phyloP scores from a whole-genome alignment of 2,113 vertebrate genomes.

The Benitochromis conjunctus region DNA sequence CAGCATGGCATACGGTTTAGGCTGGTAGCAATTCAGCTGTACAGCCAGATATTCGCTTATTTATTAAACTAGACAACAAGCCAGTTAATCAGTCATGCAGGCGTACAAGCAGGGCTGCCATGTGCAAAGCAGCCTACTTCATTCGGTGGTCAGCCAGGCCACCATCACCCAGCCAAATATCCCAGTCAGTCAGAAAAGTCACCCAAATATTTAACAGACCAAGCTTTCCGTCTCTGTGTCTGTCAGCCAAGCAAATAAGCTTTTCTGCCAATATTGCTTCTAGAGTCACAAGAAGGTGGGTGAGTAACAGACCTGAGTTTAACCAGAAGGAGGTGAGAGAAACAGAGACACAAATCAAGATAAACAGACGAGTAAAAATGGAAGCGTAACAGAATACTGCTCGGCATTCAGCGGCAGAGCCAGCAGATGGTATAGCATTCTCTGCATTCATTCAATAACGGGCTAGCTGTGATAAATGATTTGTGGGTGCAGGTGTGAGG shows the following conservation, averaged over 20 bases:
- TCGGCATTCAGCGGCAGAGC: not conserved
- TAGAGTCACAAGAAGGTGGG: not conserved
- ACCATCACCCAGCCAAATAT: not conserved
- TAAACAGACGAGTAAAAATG: not conserved
- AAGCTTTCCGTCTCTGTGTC: not conserved
- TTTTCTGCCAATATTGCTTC: slow-evolving; percentile 4
- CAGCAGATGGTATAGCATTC: slow-evolving; percentile 10
- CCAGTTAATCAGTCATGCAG: slow-evolving; percentile 1
- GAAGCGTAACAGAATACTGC: not conserved
- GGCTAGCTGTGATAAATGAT: not conserved
- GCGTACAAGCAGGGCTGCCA: not conserved
- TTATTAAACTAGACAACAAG: not conserved
- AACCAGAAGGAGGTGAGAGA: not conserved
- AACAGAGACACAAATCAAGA: slow-evolving; percentile 6
- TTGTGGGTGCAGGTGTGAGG: not conserved
- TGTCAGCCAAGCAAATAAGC: slow-evolving; percentile 16
- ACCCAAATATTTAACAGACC: slow-evolving; percentile 20
- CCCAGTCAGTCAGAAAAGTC: slow-evolving; percentile 19
- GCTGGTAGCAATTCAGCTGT: not conserved
- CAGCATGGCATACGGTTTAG: not conserved
- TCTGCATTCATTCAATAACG: slow-evolving; percentile 8
- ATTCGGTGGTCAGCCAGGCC: slow-evolving; percentile 16
- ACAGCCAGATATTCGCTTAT: not conserved
- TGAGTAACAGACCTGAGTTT: not conserved
- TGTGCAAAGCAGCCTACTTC: slow-evolving; percentile 6